phyloP scores from a whole-genome alignment of 2,113 vertebrate species.

The Saccopteryx bilineata region DNA sequence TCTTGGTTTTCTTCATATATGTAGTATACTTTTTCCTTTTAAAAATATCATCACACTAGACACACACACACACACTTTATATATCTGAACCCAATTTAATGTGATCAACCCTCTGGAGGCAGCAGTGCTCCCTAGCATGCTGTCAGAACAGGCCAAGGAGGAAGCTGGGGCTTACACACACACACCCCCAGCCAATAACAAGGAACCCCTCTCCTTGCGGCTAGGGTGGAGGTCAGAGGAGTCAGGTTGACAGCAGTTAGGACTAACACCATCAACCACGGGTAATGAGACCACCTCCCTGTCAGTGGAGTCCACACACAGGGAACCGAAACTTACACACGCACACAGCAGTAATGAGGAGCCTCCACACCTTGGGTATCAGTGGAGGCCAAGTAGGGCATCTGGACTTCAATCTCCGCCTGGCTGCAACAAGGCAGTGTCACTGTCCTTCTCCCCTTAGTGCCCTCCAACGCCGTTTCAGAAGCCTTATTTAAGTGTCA shows the following conservation, averaged over 20 bases:
- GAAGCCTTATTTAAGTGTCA: not conserved
- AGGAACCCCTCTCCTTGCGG: not conserved
- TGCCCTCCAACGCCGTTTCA: no score
- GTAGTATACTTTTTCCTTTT: not conserved
- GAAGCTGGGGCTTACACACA: not conserved
- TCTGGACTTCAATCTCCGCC: not conserved
- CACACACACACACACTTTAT: not conserved
- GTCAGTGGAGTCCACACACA: fast-evolving
- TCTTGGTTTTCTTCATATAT: not conserved
- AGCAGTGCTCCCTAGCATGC: not conserved
- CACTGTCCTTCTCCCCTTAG: no score
- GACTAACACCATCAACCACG: not conserved
- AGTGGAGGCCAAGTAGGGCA: not conserved
- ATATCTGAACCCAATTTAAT: slow-evolving; percentile 1
- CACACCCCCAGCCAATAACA: not conserved
- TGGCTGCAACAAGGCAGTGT: not conserved
- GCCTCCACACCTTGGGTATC: not conserved
- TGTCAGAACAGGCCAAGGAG: not conserved
- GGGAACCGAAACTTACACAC: not conserved
- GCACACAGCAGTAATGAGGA: not conserved
- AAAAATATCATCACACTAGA: not conserved
- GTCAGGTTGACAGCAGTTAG: not conserved
- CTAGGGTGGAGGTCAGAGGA: not conserved
- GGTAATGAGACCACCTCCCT: not conserved
- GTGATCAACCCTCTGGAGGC: not conserved